Evolutionary conservation across 2,113 vertebrate species (phyloP).

Genomic region (Oenanthe oenanthe): DNA sequence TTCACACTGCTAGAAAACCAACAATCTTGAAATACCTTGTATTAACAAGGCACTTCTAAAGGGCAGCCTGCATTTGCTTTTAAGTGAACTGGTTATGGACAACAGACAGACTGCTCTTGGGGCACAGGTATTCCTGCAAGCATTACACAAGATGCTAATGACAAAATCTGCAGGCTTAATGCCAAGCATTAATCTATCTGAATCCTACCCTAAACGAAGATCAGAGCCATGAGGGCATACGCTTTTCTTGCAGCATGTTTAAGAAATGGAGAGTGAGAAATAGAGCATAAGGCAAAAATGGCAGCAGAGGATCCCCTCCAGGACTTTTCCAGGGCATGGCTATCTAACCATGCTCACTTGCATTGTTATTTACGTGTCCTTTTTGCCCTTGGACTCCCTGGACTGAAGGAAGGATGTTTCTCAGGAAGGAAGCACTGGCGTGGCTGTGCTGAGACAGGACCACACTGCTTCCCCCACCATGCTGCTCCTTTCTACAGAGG

Average conservation of each 20-base stretch:
- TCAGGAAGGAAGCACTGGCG: constrained; percentile 30
- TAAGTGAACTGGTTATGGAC: neutral
- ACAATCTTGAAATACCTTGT: neutral
- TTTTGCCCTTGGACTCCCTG: neutral
- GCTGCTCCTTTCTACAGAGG: neutral
- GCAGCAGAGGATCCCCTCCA: neutral
- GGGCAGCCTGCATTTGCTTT: neutral
- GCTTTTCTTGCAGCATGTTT: neutral
- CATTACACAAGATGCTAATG: neutral
- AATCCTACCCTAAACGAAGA: neutral
- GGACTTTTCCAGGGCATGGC: neutral
- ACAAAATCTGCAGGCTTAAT: neutral
- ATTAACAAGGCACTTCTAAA: neutral
- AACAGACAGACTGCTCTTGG: neutral
- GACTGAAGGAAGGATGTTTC: constrained; percentile 23
- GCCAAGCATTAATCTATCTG: neutral
- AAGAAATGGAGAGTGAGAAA: neutral
- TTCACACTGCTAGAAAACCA: neutral
- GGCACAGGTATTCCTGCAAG: neutral
- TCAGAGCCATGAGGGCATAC: neutral
- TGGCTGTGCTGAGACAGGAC: neutral
- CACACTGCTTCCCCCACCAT: neutral
- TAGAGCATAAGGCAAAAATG: neutral
- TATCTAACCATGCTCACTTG: neutral
- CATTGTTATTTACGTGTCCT: neutral